Base-by-base conservation (phyloP, 2,113 vertebrate species). In the Motacilla alba region DNA sequence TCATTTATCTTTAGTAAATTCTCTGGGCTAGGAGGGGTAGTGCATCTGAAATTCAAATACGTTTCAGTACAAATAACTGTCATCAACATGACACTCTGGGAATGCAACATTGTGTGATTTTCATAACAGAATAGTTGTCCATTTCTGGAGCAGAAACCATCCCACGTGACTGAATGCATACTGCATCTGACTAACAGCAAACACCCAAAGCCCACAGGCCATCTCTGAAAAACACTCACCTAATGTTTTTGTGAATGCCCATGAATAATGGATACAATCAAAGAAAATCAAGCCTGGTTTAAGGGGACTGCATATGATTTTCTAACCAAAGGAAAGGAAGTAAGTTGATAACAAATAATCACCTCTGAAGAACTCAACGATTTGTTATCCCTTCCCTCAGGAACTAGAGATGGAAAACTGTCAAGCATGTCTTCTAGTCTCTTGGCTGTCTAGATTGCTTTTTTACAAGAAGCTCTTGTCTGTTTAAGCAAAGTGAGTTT, bases 191-290 rank as follows among this genome's bases (percentile, higher is more conserved):
- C 64, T 52, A 55, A 58, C 5, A 81, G 43, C 60, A 72, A 90
- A 82, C 49, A 52, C 15, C 56, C 27, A 26, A 79, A 59, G 39
- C 15, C 23, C 23, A 75, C 10, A 43, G 46, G 17, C 20, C 52
- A 31, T 18, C 13, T 63, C n/a, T 90, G 69, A 82, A 95, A 83
- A 77, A 72, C n/a, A 50, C 28, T 84, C 1, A 63, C 43, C 46
- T n/a, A 31, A 60, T 67, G 6, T 70, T 91, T 74, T 46, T 56
- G 39, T 21, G 15, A 74, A 64, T 26, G 15, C 1, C 27, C 39
- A 63, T 82, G 88, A 88, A 88, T 93, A 87, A 93, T 83, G 49
- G 33, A 85, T 83, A 83, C 33, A 93, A 91, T 94, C 52, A 90
- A 84, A 75, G 44, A 78, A 17, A 83, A 84, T 78, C 81, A 91